Evolutionary conservation across 1,140 invertebrate genomes (phyloP).

Genomic region (Hycleus phaleratus): DNA sequence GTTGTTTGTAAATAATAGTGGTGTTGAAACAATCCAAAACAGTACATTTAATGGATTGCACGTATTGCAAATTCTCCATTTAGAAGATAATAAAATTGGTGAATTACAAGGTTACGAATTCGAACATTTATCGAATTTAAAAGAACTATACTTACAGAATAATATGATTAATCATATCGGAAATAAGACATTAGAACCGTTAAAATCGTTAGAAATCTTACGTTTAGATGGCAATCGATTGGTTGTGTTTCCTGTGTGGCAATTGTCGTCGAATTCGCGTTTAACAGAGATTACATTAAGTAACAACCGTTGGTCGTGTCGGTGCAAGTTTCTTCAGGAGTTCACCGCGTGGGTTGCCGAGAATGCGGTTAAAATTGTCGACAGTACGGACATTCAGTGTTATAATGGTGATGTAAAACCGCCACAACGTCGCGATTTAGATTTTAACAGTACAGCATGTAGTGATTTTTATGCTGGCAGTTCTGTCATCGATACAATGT

Average conservation of each 20-base stretch:
- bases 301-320: conserved; percentile 81
- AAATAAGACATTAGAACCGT: conserved; percentile 70
- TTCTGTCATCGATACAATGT: conserved; percentile 73
- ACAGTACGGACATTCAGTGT: conserved; percentile 71
- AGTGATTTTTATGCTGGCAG: conserved; percentile 75
- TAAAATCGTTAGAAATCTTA: conserved; percentile 72
- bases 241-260: conserved; percentile 76
- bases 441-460: conserved; percentile 74
- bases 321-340: conserved; percentile 81
- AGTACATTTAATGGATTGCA: conserved; percentile 85
- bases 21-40: conserved; percentile 81
- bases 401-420: conserved; percentile 67
- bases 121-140: conserved; percentile 69
- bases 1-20: conserved; percentile 78
- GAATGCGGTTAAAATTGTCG: conserved; percentile 70
- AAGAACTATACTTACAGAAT: conserved; percentile 80
- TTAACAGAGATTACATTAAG: conserved; percentile 66
- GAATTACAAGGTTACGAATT: conserved; percentile 84
- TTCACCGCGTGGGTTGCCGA: conserved; percentile 76
- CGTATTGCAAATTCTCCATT: conserved; percentile 70
- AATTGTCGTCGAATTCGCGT: conserved; percentile 60
- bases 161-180: conserved; percentile 72
- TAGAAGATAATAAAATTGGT: conserved; percentile 76
- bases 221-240: conserved; percentile 78
- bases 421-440: conserved; percentile 60